phyloP scores from a whole-genome alignment of 1,140 invertebrate genomes.

The Nomia melanderi region DNA sequence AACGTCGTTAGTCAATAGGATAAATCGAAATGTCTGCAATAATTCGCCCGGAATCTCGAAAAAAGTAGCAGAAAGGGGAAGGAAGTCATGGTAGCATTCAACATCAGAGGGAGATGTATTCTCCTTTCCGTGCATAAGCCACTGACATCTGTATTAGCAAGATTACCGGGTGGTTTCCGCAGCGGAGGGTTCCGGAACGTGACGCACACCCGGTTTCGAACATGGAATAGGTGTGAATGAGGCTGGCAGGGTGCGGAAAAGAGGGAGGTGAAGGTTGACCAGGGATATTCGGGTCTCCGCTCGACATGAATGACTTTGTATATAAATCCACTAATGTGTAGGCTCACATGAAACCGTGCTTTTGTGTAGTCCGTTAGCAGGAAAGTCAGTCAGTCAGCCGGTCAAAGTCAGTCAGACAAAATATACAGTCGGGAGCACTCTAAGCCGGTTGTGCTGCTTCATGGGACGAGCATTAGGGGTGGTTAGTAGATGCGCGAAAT shows the following conservation, averaged over 20 bases:
- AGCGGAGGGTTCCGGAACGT: constrained; percentile 53
- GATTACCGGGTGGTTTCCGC: constrained; percentile 64
- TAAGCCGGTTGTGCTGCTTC: constrained; percentile 8
- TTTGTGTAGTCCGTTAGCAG: constrained; percentile 59
- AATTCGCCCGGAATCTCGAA: background rate
- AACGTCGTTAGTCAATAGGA: no score
- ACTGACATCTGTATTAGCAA: constrained; percentile 73
- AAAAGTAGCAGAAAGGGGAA: background rate
- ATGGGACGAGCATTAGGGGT: constrained; percentile 49
- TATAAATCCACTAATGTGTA: constrained; percentile 75
- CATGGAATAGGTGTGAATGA: constrained; percentile 63
- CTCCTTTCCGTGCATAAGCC: constrained; percentile 36
- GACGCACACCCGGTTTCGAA: constrained; percentile 56
- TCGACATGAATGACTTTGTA: constrained; percentile 68
- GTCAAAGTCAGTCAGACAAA: constrained; percentile 47
- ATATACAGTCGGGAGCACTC: constrained; percentile 38
- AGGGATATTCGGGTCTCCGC: constrained; percentile 40
- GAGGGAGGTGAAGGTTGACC: constrained; percentile 6
- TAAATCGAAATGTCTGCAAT: no score
- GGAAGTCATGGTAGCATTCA: constrained; percentile 40
- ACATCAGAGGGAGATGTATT: constrained; percentile 29
- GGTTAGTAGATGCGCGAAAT: constrained; percentile 16
- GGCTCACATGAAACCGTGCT: constrained; percentile 70
- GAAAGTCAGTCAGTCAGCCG: constrained; percentile 53
- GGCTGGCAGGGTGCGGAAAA: constrained; percentile 18